Percentiles rank a stretch among this genome's conserved stretches.
phyloP scores from a whole-genome alignment of 1,140 invertebrate species.

The Nylanderia fulva region DNA sequence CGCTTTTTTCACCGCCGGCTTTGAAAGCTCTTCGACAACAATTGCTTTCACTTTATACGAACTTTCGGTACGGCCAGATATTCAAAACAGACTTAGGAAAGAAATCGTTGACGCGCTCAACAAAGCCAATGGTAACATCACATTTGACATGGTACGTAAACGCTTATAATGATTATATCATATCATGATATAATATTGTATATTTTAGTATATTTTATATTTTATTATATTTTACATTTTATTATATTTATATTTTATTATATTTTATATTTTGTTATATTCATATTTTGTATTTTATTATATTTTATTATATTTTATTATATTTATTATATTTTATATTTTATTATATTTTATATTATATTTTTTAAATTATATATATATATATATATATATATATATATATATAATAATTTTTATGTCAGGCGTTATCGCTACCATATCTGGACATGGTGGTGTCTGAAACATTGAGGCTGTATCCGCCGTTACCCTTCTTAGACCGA shows the following conservation, averaged over 20 bases:
- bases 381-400: no score
- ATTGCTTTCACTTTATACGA: conserved; percentile 86
- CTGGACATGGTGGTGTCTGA: conserved; percentile 82
- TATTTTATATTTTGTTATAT: no score
- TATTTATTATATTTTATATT: neutral
- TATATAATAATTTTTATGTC: neutral
- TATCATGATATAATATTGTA: no score
- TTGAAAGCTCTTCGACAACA: conserved; percentile 87
- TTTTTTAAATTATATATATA: neutral
- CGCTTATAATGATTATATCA: no score
- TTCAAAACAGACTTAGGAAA: conserved; percentile 86
- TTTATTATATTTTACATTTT: no score
- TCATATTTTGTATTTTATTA: no score
- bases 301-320: no score
- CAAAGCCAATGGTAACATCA: conserved; percentile 81
- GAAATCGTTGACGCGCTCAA: conserved; percentile 85
- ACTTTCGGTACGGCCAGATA: conserved; percentile 86
- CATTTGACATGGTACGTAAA: conserved; percentile 83
- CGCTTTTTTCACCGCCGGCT: conserved; percentile 89
- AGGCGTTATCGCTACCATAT: conserved; percentile 64
- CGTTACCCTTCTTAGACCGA: conserved; percentile 87
- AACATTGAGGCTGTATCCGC: conserved; percentile 85
- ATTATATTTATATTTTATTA: no score
- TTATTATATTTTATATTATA: no score
- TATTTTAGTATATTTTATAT: neutral